A percentile compares a stretch with the other conserved stretches of the same genome.
phyloP scores from a whole-genome alignment of 2,888 invertebrate species.

The Dolichopus griseipennis region DNA sequence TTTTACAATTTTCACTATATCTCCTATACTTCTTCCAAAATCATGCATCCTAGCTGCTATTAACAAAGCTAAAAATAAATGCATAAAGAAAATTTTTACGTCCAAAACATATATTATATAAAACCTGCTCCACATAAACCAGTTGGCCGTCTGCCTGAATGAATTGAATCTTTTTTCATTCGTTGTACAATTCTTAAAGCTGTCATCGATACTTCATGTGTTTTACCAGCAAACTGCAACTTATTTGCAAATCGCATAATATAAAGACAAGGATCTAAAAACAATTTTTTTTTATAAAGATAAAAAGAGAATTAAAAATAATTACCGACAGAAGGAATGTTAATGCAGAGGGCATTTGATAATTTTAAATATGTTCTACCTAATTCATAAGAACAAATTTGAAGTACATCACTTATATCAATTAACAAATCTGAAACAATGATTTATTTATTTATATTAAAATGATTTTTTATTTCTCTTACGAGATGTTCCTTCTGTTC shows the following conservation, averaged over 20 bases:
- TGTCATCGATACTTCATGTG: slow-evolving; percentile 91
- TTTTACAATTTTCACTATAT: slow-evolving; percentile 90
- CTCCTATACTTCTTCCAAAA: slow-evolving; percentile 74
- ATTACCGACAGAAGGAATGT: slow-evolving; percentile 80
- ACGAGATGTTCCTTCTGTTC: slow-evolving; percentile 91
- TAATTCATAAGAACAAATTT: slow-evolving; percentile 92
- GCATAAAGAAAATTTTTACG: background rate
- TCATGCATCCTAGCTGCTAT: slow-evolving; percentile 91
- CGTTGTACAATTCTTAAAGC: slow-evolving; percentile 88
- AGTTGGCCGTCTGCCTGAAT: slow-evolving; percentile 90
- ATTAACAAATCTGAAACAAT: slow-evolving; percentile 70
- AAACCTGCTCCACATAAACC: slow-evolving; percentile 95
- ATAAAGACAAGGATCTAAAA: slow-evolving; percentile 86
- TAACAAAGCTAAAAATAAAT: slow-evolving; percentile 60
- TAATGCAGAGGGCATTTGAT: slow-evolving; percentile 81
- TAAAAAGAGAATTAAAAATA: slow-evolving; percentile 25
- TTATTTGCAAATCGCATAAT: slow-evolving; percentile 90
- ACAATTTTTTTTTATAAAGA: slow-evolving; percentile 8
- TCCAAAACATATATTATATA: slow-evolving; percentile 20
- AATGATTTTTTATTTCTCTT: slow-evolving; percentile 43
- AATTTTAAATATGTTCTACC: slow-evolving; percentile 87
- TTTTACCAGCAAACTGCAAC: slow-evolving; percentile 83
- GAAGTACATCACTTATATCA: slow-evolving; percentile 94
- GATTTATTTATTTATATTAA: slow-evolving; percentile 8
- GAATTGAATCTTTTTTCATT: slow-evolving; percentile 97